These are phyloP conservation scores for Rhynchopsitta pachyrhyncha DNA, from an alignment of 2,113 vertebrate genomes.

Conservation along the genomic window DNA sequence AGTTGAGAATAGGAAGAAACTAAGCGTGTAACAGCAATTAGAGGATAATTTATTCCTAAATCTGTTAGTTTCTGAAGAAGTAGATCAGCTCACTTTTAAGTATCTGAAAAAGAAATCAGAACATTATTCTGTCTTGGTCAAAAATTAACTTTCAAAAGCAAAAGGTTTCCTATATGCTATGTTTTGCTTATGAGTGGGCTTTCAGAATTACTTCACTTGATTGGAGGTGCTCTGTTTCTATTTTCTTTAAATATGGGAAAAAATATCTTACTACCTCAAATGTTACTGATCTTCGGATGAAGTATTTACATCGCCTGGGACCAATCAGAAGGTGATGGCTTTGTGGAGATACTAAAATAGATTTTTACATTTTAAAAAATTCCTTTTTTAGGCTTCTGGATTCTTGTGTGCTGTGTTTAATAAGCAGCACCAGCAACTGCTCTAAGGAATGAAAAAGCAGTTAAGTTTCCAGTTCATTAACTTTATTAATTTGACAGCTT, in stretches of 20 bases:
- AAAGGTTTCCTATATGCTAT: not conserved
- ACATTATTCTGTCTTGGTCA: not conserved
- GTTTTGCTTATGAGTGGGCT: not conserved
- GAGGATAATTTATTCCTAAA: not conserved
- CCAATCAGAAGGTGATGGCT: not conserved
- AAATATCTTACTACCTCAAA: conserved; percentile 10
- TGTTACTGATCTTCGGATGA: not conserved
- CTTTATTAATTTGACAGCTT: conserved; percentile 4
- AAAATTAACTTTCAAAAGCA: not conserved
- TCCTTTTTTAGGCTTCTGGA: not conserved
- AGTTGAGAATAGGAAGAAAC: not conserved
- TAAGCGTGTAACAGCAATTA: not conserved
- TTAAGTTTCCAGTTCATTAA: conserved; percentile 20
- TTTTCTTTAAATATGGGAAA: conserved; percentile 1
- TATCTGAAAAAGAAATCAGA: not conserved
- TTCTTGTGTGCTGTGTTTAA: not conserved
- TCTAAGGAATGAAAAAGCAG: not conserved
- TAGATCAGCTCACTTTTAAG: not conserved
- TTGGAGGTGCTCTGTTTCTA: not conserved
- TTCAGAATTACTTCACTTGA: not conserved
- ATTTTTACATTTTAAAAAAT: not conserved
- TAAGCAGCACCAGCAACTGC: not conserved
- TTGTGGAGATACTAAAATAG: conserved; percentile 16
- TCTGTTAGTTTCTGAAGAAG: not conserved
- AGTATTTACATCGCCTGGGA: not conserved